Base-by-base conservation (phyloP, 2,113 vertebrate genomes). In the Romanogobio albipinnatus region DNA sequence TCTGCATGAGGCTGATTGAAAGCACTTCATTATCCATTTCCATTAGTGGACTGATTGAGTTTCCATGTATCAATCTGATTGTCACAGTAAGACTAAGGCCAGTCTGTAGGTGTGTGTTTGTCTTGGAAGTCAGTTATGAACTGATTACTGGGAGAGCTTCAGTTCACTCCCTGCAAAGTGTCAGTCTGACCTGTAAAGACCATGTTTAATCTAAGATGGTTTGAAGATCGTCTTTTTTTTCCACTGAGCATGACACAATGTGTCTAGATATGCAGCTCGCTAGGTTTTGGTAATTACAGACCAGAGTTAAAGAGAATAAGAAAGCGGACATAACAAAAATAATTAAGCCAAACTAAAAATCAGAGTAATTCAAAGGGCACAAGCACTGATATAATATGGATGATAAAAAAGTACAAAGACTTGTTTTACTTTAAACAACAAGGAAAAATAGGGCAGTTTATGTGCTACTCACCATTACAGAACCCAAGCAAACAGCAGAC, bases 11-110 rank as follows among this genome's bases (percentile, higher is more conserved):
- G 62, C 64, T 85, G 76, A 73, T 79, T 85, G 39, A 78, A 59
- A 83, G 68, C 73, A 75, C 85, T 86, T 88, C 53, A 88, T 70
- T 86, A 79, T 83, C 71, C 53, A 59, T 79, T 81, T 75, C n/a
- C 47, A 81, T 76, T 66, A 58, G 36, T 14, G 22, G 33, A n/a
- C 59, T 80, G 36, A 83, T 70, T 84, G 81, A 62, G 29, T 78
- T 66, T 33, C 66, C 51, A 84, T 66, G 71, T 76, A 79, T 84
- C 15, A 39, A 82, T 76, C 26, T 86, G 76, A 85, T 82, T 84
- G 39, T 80, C 84, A 76, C 64, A 24, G 39, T 29, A 59, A 86
- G 59, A 80, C 58, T 43, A 51, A 66, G 78, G 61, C 24, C 77
- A 56, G 56, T 53, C 58, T 56, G 26, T 66, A 39, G 39, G 84